phyloP scores from a whole-genome alignment of 2,888 invertebrate species.

The Busseola fusca region DNA sequence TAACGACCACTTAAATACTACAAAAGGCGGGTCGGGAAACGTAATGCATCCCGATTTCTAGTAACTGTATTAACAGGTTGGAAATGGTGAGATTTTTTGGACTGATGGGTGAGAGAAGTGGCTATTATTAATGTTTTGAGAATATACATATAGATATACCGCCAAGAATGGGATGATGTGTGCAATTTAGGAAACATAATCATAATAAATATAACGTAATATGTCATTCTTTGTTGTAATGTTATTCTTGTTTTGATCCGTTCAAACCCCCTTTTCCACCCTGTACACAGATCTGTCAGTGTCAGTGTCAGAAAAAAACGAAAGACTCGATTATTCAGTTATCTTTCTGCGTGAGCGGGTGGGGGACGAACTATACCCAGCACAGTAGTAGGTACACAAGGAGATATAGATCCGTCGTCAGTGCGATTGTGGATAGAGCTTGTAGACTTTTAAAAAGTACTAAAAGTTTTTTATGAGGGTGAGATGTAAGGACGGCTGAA shows the following conservation, averaged over 20 bases:
- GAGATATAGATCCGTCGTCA: background rate
- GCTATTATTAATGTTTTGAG: background rate
- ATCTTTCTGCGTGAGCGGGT: slow-evolving; percentile 49
- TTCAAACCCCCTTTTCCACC: background rate
- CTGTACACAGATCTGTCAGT: slow-evolving; percentile 25
- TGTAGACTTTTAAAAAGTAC: background rate
- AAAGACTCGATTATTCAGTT: slow-evolving; percentile 36
- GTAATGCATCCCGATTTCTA: slow-evolving; percentile 35
- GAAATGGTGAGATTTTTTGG: background rate
- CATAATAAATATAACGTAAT: background rate
- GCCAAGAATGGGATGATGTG: background rate
- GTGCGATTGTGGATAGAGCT: background rate
- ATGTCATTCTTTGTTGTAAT: background rate
- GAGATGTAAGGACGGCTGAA: background rate
- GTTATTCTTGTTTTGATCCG: background rate
- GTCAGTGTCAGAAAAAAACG: slow-evolving; percentile 35
- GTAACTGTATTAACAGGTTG: slow-evolving; percentile 26
- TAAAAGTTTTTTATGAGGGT: background rate
- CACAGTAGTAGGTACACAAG: background rate
- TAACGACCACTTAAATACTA: slow-evolving; percentile 56
- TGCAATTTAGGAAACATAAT: background rate
- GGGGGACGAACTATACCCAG: background rate
- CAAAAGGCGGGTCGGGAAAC: slow-evolving; percentile 44
- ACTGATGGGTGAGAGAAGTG: background rate
- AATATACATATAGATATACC: background rate